phyloP scores from a whole-genome alignment of 2,113 vertebrate genomes.

The Prunella himalayana region DNA sequence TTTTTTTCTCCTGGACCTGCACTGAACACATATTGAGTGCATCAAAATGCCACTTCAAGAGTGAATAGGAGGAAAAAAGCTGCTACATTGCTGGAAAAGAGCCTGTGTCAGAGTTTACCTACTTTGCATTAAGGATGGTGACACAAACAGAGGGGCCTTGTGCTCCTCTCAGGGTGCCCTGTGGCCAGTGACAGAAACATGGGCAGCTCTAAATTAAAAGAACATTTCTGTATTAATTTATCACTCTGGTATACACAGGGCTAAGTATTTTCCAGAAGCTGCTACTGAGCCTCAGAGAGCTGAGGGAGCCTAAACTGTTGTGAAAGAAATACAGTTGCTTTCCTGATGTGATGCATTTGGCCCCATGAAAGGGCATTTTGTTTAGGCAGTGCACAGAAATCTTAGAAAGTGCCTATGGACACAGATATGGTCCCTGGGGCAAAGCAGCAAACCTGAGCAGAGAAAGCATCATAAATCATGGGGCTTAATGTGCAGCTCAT shows the following conservation, averaged over 20 bases:
- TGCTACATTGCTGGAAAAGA: neutral
- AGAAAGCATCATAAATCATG: slow-evolving; percentile 19
- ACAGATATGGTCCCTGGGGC: neutral
- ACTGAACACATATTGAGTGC: neutral
- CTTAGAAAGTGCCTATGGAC: slow-evolving; percentile 35
- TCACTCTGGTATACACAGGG: neutral
- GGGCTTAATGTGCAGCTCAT: neutral
- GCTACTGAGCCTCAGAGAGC: neutral
- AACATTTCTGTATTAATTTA: slow-evolving; percentile 55
- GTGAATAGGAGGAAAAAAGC: neutral
- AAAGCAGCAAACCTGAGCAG: slow-evolving; percentile 1
- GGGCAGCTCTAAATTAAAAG: slow-evolving; percentile 24
- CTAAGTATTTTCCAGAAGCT: slow-evolving; percentile 34
- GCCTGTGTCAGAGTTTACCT: slow-evolving; percentile 3
- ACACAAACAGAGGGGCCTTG: slow-evolving; percentile 45
- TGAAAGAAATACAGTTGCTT: slow-evolving; percentile 55
- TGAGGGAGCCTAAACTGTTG: neutral
- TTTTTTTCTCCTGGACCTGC: neutral
- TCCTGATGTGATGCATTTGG: slow-evolving; percentile 28
- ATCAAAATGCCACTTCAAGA: neutral
- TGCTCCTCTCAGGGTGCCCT: neutral
- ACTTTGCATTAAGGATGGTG: slow-evolving; percentile 14
- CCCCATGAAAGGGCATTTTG: slow-evolving; percentile 55
- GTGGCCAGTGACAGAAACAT: neutral
- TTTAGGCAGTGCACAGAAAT: slow-evolving; percentile 28